phyloP scores from a whole-genome alignment of 2,888 invertebrate species.

The Stenurella melanura region DNA sequence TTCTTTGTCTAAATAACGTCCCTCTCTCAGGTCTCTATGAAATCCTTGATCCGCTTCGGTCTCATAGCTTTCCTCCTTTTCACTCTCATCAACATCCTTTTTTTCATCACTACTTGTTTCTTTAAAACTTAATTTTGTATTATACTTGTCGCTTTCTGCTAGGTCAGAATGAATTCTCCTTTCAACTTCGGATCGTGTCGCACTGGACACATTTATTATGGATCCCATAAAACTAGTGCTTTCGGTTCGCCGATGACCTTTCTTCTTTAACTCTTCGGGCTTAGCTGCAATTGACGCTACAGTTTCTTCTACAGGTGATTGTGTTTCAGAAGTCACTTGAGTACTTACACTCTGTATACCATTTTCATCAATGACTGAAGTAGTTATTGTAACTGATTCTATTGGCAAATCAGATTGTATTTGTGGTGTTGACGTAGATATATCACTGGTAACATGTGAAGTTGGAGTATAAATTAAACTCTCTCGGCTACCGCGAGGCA shows the following conservation, averaged over 20 bases:
- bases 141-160: conserved; percentile 71
- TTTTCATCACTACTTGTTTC: conserved; percentile 73
- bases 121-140: conserved; percentile 69
- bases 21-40: conserved; percentile 70
- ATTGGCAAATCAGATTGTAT: conserved; percentile 65
- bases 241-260: conserved; percentile 77
- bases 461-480: conserved; percentile 63
- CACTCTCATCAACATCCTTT: conserved; percentile 72
- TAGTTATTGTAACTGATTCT: conserved; percentile 75
- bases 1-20: conserved; percentile 67
- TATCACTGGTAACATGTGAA: conserved; percentile 65
- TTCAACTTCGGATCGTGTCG: conserved; percentile 59
- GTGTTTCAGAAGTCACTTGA: conserved; percentile 75
- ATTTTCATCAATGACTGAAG: conserved; percentile 73
- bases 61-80: conserved; percentile 71
- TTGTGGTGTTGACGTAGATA: conserved; percentile 70
- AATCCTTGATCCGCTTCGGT: conserved; percentile 74
- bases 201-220: conserved; percentile 58
- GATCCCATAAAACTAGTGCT: conserved; percentile 73
- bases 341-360: conserved; percentile 75
- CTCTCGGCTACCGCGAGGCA: conserved; percentile 65
- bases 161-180: conserved; percentile 65
- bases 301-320: conserved; percentile 59
- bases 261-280: conserved; percentile 68
- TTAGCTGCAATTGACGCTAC: conserved; percentile 46